phyloP scores from a whole-genome alignment of 2,113 vertebrate species.

The Guaruba guarouba region DNA sequence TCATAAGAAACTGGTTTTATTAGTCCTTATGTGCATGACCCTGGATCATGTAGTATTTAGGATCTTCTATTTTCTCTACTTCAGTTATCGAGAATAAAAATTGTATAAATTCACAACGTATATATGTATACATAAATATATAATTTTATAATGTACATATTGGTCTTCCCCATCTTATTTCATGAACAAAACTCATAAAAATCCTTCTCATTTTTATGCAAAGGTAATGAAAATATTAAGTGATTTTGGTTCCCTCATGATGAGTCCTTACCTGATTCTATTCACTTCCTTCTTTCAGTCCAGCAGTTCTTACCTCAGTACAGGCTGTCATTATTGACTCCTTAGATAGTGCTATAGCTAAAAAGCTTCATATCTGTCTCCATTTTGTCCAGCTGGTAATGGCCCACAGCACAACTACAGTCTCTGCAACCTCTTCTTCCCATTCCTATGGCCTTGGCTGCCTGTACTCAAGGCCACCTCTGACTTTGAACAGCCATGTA shows the following conservation, averaged over 20 bases:
- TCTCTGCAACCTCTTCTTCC: not conserved
- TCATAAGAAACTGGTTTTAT: not conserved
- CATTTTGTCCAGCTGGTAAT: not conserved
- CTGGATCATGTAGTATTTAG: not conserved
- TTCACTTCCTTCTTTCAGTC: not conserved
- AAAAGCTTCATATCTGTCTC: not conserved
- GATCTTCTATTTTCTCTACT: not conserved
- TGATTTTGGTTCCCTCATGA: not conserved
- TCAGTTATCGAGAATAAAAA: not conserved
- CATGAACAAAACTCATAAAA: not conserved
- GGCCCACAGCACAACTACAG: not conserved
- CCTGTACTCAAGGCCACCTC: not conserved
- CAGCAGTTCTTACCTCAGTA: not conserved
- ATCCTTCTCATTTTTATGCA: not conserved
- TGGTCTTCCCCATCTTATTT: not conserved
- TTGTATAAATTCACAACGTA: not conserved
- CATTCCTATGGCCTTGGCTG: not conserved
- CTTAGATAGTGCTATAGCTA: not conserved
- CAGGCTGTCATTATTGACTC: not conserved
- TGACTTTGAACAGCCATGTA: not conserved
- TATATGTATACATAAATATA: not conserved
- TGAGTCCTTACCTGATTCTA: not conserved
- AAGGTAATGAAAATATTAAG: not conserved
- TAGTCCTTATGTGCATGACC: not conserved
- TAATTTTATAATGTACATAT: not conserved